Percentiles rank a stretch among this genome's conserved stretches.
These are phyloP conservation scores for Cyprinodon variegatus DNA, from an alignment of 2,113 vertebrate genomes.

Conservation along the genomic window DNA sequence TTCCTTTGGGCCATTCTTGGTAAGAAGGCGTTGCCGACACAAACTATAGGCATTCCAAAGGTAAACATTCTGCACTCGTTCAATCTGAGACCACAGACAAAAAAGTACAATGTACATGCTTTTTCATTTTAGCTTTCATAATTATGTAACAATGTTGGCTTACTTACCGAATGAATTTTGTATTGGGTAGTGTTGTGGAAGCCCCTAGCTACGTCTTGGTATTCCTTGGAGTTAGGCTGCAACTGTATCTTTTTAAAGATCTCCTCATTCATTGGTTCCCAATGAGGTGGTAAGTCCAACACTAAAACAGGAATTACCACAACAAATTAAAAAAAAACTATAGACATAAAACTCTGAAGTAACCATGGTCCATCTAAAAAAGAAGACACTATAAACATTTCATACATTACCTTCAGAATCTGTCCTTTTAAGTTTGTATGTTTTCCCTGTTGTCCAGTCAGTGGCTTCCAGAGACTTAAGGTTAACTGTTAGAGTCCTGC, in stretches of 20 bases:
- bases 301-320: background rate
- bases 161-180: conserved; percentile 54
- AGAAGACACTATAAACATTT: background rate
- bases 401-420: conserved; percentile 13
- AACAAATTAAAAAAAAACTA: background rate
- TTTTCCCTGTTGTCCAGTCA: conserved; percentile 9
- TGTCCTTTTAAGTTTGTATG: conserved; percentile 39
- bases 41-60: conserved; percentile 57
- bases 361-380: background rate
- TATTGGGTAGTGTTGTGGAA: conserved; percentile 38
- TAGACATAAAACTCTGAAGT: background rate
- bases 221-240: conserved; percentile 20
- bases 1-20: conserved; percentile 36
- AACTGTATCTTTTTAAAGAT: conserved; percentile 46
- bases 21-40: conserved; percentile 44
- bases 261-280: conserved; percentile 52
- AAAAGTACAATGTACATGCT: background rate
- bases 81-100: conserved; percentile 60
- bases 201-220: background rate
- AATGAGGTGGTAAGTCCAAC: conserved; percentile 20
- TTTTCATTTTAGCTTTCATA: background rate
- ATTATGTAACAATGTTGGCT: background rate
- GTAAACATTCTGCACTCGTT: conserved; percentile 70
- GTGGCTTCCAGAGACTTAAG: conserved; percentile 30
- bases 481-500: conserved; percentile 21